Percentiles rank a stretch among this genome's conserved stretches.
These are phyloP conservation scores for Rhinophrynus dorsalis DNA, from an alignment of 2,797 vertebrate genomes.

Conservation along the genomic window DNA sequence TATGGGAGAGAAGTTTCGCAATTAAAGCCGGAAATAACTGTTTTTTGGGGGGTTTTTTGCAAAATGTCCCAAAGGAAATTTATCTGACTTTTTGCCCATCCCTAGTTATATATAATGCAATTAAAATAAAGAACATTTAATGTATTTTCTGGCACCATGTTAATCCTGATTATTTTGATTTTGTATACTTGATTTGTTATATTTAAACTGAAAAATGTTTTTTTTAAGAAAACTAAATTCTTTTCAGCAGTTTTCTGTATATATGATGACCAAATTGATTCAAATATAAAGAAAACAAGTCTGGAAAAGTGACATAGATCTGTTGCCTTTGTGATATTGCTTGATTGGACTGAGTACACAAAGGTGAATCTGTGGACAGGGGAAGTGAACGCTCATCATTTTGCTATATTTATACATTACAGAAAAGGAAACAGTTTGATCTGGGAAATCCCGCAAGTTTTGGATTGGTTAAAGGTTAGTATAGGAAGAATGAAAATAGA, in stretches of 20 bases:
- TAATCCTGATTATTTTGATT: no score
- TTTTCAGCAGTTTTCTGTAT: neutral
- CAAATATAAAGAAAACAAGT: neutral
- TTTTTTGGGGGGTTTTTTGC: no score
- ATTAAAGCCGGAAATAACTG: no score
- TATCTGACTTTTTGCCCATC: no score
- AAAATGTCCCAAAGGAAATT: no score
- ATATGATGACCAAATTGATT: neutral
- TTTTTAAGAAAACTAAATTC: neutral
- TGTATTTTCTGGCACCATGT: no score
- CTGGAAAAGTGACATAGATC: neutral
- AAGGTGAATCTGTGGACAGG: neutral
- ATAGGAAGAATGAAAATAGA: neutral
- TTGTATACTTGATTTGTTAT: neutral
- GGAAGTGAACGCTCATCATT: neutral
- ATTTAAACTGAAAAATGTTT: neutral
- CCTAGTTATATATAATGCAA: no score
- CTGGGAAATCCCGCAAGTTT: neutral
- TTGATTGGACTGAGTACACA: neutral
- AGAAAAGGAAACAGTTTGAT: neutral
- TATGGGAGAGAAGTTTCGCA: no score
- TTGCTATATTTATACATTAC: neutral
- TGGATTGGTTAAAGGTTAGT: neutral
- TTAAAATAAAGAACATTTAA: no score
- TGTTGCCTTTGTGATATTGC: neutral